Evolutionary conservation across 2,888 invertebrate species (phyloP), one percentile per base, ranked within the genome.

Genomic region (Drosophila ezoana): DNA sequence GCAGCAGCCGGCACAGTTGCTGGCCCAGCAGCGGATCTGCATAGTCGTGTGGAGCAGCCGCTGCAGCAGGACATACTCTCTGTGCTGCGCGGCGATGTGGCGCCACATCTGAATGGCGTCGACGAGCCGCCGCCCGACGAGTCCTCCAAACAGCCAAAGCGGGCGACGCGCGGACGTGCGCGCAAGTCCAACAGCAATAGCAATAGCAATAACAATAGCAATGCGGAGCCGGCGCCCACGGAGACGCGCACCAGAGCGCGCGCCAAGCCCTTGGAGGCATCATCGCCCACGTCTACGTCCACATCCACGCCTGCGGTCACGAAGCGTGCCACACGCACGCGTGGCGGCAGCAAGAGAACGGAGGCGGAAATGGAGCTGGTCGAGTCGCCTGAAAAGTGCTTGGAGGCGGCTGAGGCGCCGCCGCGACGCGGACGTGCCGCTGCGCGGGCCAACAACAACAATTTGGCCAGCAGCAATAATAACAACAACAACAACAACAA

Each of bases 21-120:
- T 1, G 13, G n/a, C 70, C 52, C 63, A 35, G 44, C 20, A 13
- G 11, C 35, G 13, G 54, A 44, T 6, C 4, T 16, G 18, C 11
- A 11, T 11, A 10, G 43, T 11, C 53, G 20, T 16, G 23, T 57
- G 8, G 72, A 62, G 14, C 47, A 72, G 38, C 56, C 66, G 28
- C 73, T 72, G 11, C 59, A 77, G 37, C 78, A 73, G 58, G 92
- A 92, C 56, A 92, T 92, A 20, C 56, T 92, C 13, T 90, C 91
- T 4, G 90, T 92, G 28, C 65, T 92, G 23, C 90, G 91, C 0
- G 83, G 90, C 3, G 91, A 90, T 28, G 69, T 74, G 1, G 51
- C 59, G 41, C 61, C 82, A 16, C 77, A 62, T 2, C 44, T 76
- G 8, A 84, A 84, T 54, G 75, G 80, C 4, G 58, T 11, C 43